These are phyloP conservation scores for Cheilosia impressa DNA, from an alignment of 2,888 invertebrate species.

Conservation along the genomic window DNA sequence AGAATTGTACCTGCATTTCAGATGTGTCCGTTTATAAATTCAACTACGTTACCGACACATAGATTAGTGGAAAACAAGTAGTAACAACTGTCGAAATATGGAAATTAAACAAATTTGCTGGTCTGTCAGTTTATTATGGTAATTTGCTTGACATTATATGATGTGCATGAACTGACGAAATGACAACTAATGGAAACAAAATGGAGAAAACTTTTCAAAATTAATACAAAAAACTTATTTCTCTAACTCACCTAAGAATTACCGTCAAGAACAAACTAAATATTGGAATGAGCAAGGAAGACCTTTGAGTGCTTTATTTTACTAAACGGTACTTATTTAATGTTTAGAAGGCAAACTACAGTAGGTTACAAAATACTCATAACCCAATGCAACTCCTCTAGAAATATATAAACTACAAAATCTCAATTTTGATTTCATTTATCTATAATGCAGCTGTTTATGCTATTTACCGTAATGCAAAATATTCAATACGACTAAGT, in stretches of 20 bases:
- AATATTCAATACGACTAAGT: slow-evolving; percentile 32
- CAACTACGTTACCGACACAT: too few species aligned
- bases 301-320: slow-evolving; percentile 21
- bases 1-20: too few species aligned
- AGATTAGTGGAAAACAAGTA: too few species aligned
- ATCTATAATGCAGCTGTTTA: not conserved
- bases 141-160: too few species aligned
- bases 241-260: not conserved
- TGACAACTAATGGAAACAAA: too few species aligned
- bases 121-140: too few species aligned
- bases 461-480: slow-evolving; percentile 19
- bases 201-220: too few species aligned
- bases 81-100: too few species aligned
- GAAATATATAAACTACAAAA: slow-evolving; percentile 22
- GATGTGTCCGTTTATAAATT: too few species aligned
- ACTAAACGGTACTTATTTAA: slow-evolving; percentile 23
- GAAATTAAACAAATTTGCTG: too few species aligned
- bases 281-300: slow-evolving; percentile 65
- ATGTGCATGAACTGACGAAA: too few species aligned
- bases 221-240: too few species aligned
- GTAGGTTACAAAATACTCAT: slow-evolving; percentile 24
- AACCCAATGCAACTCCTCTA: slow-evolving; percentile 38
- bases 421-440: slow-evolving; percentile 15
- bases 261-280: slow-evolving; percentile 5
- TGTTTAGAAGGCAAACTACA: slow-evolving; percentile 57